Percentiles rank a stretch among this genome's conserved stretches.
Conservation (phyloP, 2,797 vertebrate species). For the Cetoscarus ocellatus region DNA sequence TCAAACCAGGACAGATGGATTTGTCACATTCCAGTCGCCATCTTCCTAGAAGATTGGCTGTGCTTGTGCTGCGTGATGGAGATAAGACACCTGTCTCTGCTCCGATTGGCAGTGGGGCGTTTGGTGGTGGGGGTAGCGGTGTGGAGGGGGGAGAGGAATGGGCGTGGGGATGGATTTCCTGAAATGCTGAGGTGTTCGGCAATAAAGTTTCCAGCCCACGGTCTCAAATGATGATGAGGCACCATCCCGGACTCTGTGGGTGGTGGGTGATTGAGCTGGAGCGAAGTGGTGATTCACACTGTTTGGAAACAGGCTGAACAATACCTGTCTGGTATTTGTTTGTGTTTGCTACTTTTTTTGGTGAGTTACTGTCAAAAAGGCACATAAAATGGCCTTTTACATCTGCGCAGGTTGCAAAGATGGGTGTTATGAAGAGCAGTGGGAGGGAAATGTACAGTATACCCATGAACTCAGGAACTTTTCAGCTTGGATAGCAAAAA, state of each 20-base stretch:
- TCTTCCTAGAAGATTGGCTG: slow-evolving; percentile 86
- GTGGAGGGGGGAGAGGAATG: slow-evolving; percentile 56
- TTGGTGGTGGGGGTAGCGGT: slow-evolving; percentile 1
- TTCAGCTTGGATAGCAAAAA: slow-evolving; percentile 11
- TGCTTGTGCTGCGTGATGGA: slow-evolving; percentile 83
- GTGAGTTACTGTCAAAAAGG: slow-evolving; percentile 67
- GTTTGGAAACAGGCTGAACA: slow-evolving; percentile 74
- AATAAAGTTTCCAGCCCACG: slow-evolving; percentile 77
- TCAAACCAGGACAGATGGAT: slow-evolving; percentile 91
- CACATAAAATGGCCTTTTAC: slow-evolving; percentile 40
- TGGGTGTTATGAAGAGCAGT: slow-evolving; percentile 33
- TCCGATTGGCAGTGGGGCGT: slow-evolving; percentile 61
- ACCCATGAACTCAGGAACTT: slow-evolving; percentile 41
- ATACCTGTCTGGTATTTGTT: slow-evolving; percentile 67
- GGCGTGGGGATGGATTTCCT: slow-evolving; percentile 71
- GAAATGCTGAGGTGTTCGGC: slow-evolving; percentile 79
- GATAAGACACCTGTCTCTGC: slow-evolving; percentile 88
- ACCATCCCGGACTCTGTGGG: slow-evolving; percentile 73
- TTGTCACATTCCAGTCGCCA: slow-evolving; percentile 89
- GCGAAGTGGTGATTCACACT: slow-evolving; percentile 70
- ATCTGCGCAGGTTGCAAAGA: slow-evolving; percentile 29
- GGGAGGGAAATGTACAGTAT: slow-evolving; percentile 6
- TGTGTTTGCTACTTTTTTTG: slow-evolving; percentile 69
- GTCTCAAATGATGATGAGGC: slow-evolving; percentile 80
- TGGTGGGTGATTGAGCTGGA: slow-evolving; percentile 72